These are phyloP conservation scores for Ctenopoma multispine DNA, from an alignment of 2,797 vertebrate species.

Conservation along the genomic window DNA sequence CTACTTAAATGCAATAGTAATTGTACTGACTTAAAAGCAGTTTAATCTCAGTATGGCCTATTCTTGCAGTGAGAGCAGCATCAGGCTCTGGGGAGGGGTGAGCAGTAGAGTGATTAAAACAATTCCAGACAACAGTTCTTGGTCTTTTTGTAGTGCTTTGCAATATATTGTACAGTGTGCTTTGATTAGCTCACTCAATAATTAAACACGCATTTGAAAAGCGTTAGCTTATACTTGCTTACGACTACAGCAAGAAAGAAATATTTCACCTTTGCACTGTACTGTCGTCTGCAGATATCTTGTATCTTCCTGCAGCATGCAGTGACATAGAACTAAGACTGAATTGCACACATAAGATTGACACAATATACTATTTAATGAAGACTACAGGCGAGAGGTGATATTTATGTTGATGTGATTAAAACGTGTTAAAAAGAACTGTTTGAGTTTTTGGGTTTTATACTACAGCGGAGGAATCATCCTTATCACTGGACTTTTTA, in stretches of 20 bases:
- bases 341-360: not conserved
- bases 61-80: conserved; percentile 1
- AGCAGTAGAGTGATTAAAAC: too few species aligned
- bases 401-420: conserved; percentile 14
- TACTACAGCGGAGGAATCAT: not conserved
- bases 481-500: not conserved
- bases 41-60: conserved; percentile 17
- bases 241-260: not conserved
- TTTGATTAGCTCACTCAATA: not conserved
- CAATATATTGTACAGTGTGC: not conserved
- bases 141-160: not conserved
- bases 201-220: not conserved
- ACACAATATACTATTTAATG: not conserved
- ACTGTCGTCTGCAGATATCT: not conserved
- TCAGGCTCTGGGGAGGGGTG: too few species aligned
- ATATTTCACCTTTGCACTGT: not conserved
- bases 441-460: not conserved
- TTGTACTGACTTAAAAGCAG: conserved; percentile 4
- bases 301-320: not conserved
- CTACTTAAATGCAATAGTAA: not conserved
- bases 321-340: not conserved
- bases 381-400: not conserved
- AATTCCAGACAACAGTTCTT: too few species aligned
- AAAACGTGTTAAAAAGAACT: not conserved
- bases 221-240: not conserved